Evolutionary conservation across 2,888 invertebrate genomes (phyloP), one percentile per base, ranked within the genome.

Genomic region (Leptopilina myrica): DNA sequence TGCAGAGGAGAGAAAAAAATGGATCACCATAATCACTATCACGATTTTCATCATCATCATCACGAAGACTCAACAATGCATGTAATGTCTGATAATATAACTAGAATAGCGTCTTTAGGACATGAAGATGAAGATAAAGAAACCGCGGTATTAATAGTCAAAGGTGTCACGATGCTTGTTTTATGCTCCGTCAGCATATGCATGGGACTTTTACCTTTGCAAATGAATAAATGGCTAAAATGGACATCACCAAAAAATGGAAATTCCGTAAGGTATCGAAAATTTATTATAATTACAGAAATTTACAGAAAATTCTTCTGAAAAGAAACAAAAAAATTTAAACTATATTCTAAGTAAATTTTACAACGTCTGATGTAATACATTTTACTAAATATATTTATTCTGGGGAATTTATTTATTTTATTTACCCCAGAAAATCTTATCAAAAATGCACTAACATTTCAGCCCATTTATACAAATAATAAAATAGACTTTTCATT

Each of bases 101-200:
- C 26, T 49, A 33, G 33, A 56, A 8, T 73, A 56, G 26, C 73
- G 4, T 53, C 26, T 69, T 69, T 53, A 53, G 46, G 46, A 67
- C 15, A 9, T 6, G 53, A 69, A 49, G 26, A 46, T 49, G 26
- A 56, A 33, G 56, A 56, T 56, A 8, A 33, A 33, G 26, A 90
- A 85, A 85, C 78, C 78, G 92, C 92, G 6, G 93, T 95, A 9
- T 89, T 96, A 26, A 86, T 94, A 53, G 96, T 97, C 15, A 98
- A 98, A 92, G 93, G 94, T 26, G 94, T 96, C 5, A 95, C 97
- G 1, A 96, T 98, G 95, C 92, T 93, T 64, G 95, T 96, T 43
- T 93, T 98, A 15, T 96, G 97, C 88, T 90, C 93, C 79, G 95
- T 96, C 26, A 97, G 97, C 64, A 94, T 96, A 88, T 89, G 95